Percentiles rank a stretch among this genome's conserved stretches.
phyloP scores from a whole-genome alignment of 2,113 vertebrate species.

The human (Homo sapiens) region GRCh38 chr3:46184001-46184500 shows the following conservation, averaged over 20 bases:
- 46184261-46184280: neutral
- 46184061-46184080: neutral
- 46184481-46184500: neutral
- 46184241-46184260: neutral
- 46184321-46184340: neutral
- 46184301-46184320: neutral
- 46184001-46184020: no score
- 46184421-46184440: neutral
- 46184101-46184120: neutral
- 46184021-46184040: neutral
- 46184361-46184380: neutral
- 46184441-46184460: neutral
- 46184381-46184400: neutral
- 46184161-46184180: neutral
- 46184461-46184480: no score
- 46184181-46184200: neutral
- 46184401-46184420: neutral
- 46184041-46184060: neutral
- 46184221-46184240: neutral
- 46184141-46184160: neutral
- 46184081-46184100: neutral
- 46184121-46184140: neutral
- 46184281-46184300: neutral
- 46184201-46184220: neutral
- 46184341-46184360: neutral